phyloP scores from a whole-genome alignment of 2,888 invertebrate genomes.

The Miltochrista miniata region DNA sequence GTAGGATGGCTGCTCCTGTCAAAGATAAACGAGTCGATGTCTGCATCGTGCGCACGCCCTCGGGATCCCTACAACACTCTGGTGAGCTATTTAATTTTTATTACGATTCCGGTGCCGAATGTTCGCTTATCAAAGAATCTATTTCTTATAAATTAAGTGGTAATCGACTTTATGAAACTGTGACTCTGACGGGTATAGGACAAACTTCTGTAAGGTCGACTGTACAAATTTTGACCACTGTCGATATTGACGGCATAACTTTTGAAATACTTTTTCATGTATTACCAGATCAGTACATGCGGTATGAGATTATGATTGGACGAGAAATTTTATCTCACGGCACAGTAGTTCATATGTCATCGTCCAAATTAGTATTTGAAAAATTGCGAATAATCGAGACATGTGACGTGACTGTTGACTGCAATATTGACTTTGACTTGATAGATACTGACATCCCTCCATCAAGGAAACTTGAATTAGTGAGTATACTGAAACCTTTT shows the following conservation, averaged over 20 bases:
- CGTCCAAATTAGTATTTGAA: neutral
- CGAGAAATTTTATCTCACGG: neutral
- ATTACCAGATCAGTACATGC: neutral
- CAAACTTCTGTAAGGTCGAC: constrained; percentile 3
- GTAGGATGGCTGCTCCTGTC: neutral
- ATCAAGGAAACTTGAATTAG: no score
- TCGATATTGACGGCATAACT: constrained; percentile 6
- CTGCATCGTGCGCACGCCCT: neutral
- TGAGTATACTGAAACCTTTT: no score
- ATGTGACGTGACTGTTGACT: no score
- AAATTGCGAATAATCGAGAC: neutral
- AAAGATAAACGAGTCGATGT: neutral
- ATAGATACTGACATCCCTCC: no score
- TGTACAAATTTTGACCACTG: constrained; percentile 7
- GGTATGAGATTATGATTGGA: neutral
- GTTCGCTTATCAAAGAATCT: constrained; percentile 24
- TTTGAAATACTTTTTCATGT: constrained; percentile 5
- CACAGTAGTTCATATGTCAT: neutral
- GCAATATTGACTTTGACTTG: no score
- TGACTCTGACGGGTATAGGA: constrained; percentile 15
- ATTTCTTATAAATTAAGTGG: constrained; percentile 16
- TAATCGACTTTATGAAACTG: constrained; percentile 5
- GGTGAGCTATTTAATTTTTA: constrained; percentile 29
- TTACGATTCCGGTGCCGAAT: constrained; percentile 33
- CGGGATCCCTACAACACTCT: neutral